Base-by-base conservation (phyloP, 2,797 vertebrate genomes). In the Enteromius thamalakanensis region DNA sequence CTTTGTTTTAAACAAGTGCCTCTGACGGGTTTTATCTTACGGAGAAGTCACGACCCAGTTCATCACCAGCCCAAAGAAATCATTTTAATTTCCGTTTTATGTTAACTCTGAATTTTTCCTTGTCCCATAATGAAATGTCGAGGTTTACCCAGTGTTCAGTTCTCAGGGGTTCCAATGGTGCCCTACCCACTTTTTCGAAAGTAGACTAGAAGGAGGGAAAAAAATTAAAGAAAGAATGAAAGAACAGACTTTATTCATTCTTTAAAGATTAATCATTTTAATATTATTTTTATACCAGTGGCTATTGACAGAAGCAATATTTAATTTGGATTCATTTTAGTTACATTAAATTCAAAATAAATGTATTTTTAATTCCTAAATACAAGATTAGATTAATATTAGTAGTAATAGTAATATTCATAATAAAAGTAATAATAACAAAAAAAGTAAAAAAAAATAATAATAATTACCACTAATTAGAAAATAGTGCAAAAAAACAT, bases 1-100 rank as follows among this genome's bases (percentile, higher is more conserved):
- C 14, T 72, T 75, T 76, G 68, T 55, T 85, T 85, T 82, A 67
- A 86, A 72, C 83, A 89, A 89, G 88, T 89, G 88, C 86, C 88
- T 89, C 86, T 77, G 84, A 87, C 72, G 65, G 70, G 45, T 85
- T 49, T 81, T 62, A 78, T 65, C 60, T 78, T 77, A 32, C 53
- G 32, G 29, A 51, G 72, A 81, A 45, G 40, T 79, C 40, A 77
- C 19, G 11, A 64, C 42, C 70, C 85, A 71, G 51, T 76, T 71
- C 65, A 81, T 53, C 34, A 62, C 45, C 55, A 86, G 34, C 79
- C 82, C 82, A 86, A 86, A 86, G 85, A 76, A 84, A 77, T 64
- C 74, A 17, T 32, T 64, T 64, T 64, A 12, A 45, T 23, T 64
- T 23, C 11, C 17, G 6, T 32, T 45, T 26, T 76, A 29, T 45